These are phyloP conservation scores for Syngnathus floridae DNA, from an alignment of 2,113 vertebrate genomes.

Conservation along the genomic window DNA sequence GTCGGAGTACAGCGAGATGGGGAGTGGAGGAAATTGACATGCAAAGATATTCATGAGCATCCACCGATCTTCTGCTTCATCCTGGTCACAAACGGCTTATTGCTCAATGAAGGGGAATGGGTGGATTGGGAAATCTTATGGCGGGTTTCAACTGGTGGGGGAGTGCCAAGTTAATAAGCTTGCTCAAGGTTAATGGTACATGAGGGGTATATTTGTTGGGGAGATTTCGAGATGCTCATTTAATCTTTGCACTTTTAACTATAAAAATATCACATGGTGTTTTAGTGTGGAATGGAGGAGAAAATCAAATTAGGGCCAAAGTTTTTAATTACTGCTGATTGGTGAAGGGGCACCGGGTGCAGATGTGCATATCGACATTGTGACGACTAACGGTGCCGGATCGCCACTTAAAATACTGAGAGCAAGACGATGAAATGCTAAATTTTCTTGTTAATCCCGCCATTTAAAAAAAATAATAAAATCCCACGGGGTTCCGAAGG, in stretches of 20 bases:
- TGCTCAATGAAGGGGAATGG: conserved; percentile 15
- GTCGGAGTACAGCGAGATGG: neutral
- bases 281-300: conserved; percentile 39
- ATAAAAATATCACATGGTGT: conserved; percentile 36
- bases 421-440: conserved; percentile 30
- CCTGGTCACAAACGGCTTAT: conserved; percentile 31
- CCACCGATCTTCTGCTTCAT: conserved; percentile 1
- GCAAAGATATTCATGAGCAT: neutral
- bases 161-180: conserved; percentile 45
- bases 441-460: neutral
- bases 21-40: neutral
- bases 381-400: conserved; percentile 57
- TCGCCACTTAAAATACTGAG: conserved; percentile 44
- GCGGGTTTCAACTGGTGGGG: conserved; percentile 15
- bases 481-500: neutral
- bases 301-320: conserved; percentile 54
- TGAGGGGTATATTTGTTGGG: conserved; percentile 37
- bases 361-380: conserved; percentile 33
- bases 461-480: neutral
- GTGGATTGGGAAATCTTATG: conserved; percentile 32
- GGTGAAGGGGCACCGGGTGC: conserved; percentile 13
- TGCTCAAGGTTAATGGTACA: conserved; percentile 60
- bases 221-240: conserved; percentile 47
- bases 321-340: conserved; percentile 58
- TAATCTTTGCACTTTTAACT: conserved; percentile 51